A percentile compares a stretch with the other conserved stretches of the same genome.
These are phyloP conservation scores for Enhydra lutris DNA, from an alignment of 2,113 vertebrate genomes.

Conservation along the genomic window DNA sequence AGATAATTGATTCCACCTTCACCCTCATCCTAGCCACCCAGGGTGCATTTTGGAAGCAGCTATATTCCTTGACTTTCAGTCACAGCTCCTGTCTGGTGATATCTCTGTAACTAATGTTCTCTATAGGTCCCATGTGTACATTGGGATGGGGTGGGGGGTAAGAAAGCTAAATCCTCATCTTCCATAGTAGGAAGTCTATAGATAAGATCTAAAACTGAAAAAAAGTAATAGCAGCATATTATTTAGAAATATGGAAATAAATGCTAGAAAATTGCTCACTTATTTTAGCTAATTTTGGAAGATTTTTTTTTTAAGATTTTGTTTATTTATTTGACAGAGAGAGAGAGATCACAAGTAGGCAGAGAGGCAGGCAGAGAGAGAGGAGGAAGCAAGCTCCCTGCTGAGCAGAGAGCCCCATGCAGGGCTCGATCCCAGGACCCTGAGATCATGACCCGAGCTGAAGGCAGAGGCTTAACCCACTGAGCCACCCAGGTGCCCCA, in stretches of 20 bases:
- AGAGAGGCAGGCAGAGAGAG: too few species aligned
- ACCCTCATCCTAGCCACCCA: background rate
- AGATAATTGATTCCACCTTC: background rate
- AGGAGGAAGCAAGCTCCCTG: too few species aligned
- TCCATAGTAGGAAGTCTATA: background rate
- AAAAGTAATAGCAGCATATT: background rate
- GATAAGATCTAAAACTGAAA: background rate
- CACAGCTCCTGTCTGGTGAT: background rate
- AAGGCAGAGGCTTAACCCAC: too few species aligned
- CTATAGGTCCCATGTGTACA: too few species aligned
- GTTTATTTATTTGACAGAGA: too few species aligned
- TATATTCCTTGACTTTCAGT: background rate
- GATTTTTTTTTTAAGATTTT: too few species aligned
- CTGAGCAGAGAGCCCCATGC: too few species aligned
- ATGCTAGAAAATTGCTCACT: background rate
- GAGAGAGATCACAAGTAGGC: too few species aligned
- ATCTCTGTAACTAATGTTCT: background rate
- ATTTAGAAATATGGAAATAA: constrained; percentile 2
- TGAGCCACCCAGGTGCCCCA: too few species aligned
- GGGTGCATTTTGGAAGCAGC: background rate
- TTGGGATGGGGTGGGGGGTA: background rate
- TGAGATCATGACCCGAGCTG: too few species aligned
- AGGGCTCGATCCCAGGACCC: too few species aligned
- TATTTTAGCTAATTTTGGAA: constrained; percentile 14
- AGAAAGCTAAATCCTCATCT: background rate